Base-by-base conservation (phyloP, 2,888 invertebrate species). In the Cinara cedri region DNA sequence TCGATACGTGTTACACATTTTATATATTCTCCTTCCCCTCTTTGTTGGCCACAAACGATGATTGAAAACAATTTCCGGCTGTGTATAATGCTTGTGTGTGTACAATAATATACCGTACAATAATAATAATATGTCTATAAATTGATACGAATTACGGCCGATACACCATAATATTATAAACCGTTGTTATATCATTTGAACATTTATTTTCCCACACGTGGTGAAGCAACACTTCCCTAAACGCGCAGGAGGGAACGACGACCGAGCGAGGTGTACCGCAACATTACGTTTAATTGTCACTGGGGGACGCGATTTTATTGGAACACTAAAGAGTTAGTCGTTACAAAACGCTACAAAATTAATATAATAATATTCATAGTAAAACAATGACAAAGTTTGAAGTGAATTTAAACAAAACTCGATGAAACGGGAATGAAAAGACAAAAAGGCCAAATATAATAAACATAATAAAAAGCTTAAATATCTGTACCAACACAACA, bases 21-120 rank as follows among this genome's bases (percentile, higher is more conserved):
- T 13, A n/a, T 34, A 34, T 34, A 34, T 34, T 34, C 34, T n/a
- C n/a, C n/a, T n/a, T n/a, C n/a, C n/a, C n/a, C n/a, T n/a, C n/a
- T n/a, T n/a, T 34, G 34, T 34, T 34, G 3, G 34, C 16, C 19
- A 8, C 42, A 21, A 21, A 21, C 62, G 34, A 65, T 62, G 60
- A 70, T 70, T 78, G 70, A 78, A 60, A 60, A 21, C 68, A 49
- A 78, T 78, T 70, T 78, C 78, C 78, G 68, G 70, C 24, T 13
- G 57, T 78, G n/a, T n/a, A n/a, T n/a, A n/a, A n/a, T 78, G 13
- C 62, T 10, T 63, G 65, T 14, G n/a, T 70, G 16, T 63, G 65
- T 21, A 46, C 34, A 34, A n/a, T 34, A 34, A 6, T 21, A 1
- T 10, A 34, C 78, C 4, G 21, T 60, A 66, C 24, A 49, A 60